These are phyloP conservation scores for Lateolabrax maculatus DNA, from an alignment of 2,797 vertebrate species.

Conservation along the genomic window DNA sequence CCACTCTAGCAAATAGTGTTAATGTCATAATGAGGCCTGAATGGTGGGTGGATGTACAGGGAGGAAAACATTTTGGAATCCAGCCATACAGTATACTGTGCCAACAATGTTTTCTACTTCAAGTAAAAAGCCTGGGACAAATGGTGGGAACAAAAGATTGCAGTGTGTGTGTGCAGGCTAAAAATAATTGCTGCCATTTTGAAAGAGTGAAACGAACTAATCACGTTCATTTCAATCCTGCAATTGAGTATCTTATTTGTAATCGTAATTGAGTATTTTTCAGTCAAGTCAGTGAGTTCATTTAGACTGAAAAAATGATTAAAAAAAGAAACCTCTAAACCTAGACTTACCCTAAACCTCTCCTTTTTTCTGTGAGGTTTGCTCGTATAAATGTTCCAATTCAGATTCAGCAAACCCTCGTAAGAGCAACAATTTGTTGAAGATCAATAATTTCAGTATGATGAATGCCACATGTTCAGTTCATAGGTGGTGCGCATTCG, in stretches of 20 bases:
- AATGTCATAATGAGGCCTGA: conserved; percentile 58
- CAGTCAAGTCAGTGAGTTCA: not conserved
- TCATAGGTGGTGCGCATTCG: not conserved
- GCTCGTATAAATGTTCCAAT: not conserved
- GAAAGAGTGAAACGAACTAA: not conserved
- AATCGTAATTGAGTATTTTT: not conserved
- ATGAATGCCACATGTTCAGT: not conserved
- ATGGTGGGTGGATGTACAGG: not conserved
- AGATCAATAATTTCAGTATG: not conserved
- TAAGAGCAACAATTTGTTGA: not conserved
- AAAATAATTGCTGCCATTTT: not conserved
- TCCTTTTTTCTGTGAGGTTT: no score
- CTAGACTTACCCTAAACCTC: no score
- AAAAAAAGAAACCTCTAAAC: not conserved
- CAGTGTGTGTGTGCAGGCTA: not conserved
- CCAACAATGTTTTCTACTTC: conserved; percentile 39
- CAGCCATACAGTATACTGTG: not conserved
- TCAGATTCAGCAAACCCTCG: not conserved
- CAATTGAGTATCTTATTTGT: not conserved
- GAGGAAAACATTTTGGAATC: conserved; percentile 44
- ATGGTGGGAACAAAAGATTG: not conserved
- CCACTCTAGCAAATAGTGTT: conserved; percentile 38
- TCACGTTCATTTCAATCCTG: not conserved
- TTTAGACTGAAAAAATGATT: not conserved
- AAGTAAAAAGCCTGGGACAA: conserved; percentile 20